These are phyloP conservation scores for Linepithema humile DNA, from an alignment of 1,140 invertebrate genomes.

Conservation along the genomic window DNA sequence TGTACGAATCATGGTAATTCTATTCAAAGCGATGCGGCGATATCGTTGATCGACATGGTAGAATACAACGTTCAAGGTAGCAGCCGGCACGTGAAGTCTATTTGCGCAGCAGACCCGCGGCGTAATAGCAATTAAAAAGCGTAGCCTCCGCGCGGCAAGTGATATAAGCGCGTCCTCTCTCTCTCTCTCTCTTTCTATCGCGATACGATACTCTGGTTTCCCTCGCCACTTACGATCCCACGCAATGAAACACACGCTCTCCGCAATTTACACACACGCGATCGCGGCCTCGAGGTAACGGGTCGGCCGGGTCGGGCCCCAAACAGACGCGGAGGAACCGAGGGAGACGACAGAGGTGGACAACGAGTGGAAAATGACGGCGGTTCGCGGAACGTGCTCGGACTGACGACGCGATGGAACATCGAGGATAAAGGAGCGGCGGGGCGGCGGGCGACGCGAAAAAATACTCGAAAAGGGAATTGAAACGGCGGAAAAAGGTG, in stretches of 20 bases:
- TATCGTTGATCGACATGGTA: neutral
- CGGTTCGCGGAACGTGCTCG: conserved; percentile 26
- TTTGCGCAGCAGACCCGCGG: conserved; percentile 6
- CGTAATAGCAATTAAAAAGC: conserved; percentile 37
- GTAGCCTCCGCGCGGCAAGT: neutral
- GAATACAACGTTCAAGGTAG: neutral
- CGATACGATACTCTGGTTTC: conserved; percentile 7
- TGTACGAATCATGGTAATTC: neutral
- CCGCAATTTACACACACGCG: conserved; percentile 52
- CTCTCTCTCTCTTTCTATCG: neutral
- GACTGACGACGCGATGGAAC: neutral
- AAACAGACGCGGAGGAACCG: conserved; percentile 44
- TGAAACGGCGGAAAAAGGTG: neutral
- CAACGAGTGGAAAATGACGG: conserved; percentile 39
- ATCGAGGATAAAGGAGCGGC: conserved; percentile 39
- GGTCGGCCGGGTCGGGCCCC: conserved; percentile 20
- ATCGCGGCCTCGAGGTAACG: conserved; percentile 62
- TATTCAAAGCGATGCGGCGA: neutral
- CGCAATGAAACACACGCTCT: conserved; percentile 51
- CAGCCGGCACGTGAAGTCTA: neutral
- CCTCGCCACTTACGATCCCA: conserved; percentile 57
- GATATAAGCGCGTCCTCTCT: conserved; percentile 11
- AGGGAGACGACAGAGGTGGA: conserved; percentile 4
- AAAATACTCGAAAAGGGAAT: neutral
- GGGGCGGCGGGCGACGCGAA: neutral